Percentiles rank a stretch among this genome's conserved stretches.
Conservation (phyloP, 2,888 invertebrate species). For the Perithous albicinctus region DNA sequence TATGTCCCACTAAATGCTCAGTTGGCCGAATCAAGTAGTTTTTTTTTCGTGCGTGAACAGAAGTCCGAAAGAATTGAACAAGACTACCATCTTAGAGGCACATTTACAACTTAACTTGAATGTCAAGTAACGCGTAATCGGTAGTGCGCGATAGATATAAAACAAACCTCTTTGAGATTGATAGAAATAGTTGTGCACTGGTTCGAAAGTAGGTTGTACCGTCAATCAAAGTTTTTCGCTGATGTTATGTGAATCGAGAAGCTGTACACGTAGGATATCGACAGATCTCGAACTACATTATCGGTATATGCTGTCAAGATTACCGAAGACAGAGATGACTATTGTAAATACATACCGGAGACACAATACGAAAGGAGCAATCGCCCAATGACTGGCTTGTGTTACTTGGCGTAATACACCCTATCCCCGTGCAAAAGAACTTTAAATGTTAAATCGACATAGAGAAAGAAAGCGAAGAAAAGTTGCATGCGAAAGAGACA, state of each 20-base stretch:
- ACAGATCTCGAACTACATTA: neutral
- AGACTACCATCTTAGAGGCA: neutral
- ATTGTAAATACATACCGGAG: neutral
- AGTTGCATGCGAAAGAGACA: conserved; percentile 26
- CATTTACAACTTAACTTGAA: neutral
- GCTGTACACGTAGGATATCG: neutral
- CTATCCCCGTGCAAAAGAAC: conserved; percentile 41
- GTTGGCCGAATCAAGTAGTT: no score
- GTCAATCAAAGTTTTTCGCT: conserved; percentile 13
- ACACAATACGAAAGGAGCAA: conserved; percentile 59
- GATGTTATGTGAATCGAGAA: conserved; percentile 25
- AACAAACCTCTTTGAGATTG: neutral
- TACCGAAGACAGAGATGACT: neutral
- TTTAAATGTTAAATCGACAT: conserved; percentile 62
- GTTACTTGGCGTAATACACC: conserved; percentile 39
- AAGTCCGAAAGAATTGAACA: neutral
- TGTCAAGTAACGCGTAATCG: conserved; percentile 6
- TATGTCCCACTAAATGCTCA: no score
- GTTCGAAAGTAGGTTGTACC: conserved; percentile 2
- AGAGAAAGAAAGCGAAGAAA: conserved; percentile 40
- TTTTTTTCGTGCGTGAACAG: no score
- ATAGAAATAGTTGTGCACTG: conserved; percentile 7
- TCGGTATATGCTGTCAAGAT: conserved; percentile 5
- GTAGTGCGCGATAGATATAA: neutral
- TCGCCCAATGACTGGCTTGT: conserved; percentile 48